Percentiles rank a stretch among this genome's conserved stretches.
phyloP scores from a whole-genome alignment of 2,888 invertebrate genomes.

The Drosophila stalkeri region DNA sequence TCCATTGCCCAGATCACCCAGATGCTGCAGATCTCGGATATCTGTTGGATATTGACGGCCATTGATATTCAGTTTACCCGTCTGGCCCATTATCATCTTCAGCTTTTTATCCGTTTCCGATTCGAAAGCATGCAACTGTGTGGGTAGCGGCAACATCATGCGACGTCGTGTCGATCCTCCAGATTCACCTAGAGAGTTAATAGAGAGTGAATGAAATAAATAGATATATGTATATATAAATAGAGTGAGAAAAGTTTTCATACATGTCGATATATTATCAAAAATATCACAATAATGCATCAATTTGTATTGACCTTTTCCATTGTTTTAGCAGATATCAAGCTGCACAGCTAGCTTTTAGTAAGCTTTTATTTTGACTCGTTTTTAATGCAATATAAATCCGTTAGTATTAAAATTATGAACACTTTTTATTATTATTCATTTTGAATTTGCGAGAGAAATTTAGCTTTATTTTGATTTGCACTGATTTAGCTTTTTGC shows the following conservation, averaged over 20 bases:
- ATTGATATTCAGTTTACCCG: slow-evolving; percentile 94
- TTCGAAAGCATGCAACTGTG: slow-evolving; percentile 88
- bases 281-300: slow-evolving; percentile 24
- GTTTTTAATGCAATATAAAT: background rate
- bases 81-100: slow-evolving; percentile 96
- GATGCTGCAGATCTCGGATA: slow-evolving; percentile 92
- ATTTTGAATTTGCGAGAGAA: background rate
- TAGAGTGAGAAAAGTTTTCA: background rate
- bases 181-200: slow-evolving; percentile 78
- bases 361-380: no score
- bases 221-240: no score
- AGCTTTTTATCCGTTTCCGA: slow-evolving; percentile 93
- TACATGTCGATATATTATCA: slow-evolving; percentile 16
- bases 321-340: background rate
- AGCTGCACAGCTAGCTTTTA: no score
- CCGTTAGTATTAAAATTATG: background rate
- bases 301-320: background rate
- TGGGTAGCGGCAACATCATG: slow-evolving; percentile 87
- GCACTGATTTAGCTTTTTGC: background rate
- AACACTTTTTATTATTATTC: background rate
- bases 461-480: background rate
- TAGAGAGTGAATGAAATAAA: no score
- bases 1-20: slow-evolving; percentile 96
- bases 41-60: slow-evolving; percentile 92
- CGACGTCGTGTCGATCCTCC: slow-evolving; percentile 87